phyloP scores from a whole-genome alignment of 2,113 vertebrate genomes.

The Cynopterus brachyotis region DNA sequence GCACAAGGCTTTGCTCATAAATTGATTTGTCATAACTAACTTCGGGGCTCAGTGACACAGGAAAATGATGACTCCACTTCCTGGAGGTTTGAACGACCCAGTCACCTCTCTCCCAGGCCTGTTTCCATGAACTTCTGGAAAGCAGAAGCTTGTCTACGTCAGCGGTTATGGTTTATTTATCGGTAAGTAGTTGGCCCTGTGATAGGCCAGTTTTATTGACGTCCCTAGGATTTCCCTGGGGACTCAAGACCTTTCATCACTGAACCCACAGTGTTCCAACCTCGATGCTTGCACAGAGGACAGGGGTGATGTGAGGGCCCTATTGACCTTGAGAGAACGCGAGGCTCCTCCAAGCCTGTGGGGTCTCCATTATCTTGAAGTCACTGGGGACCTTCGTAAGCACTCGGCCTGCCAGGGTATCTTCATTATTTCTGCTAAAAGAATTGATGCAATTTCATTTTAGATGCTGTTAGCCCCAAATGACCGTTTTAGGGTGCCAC shows the following conservation, averaged over 20 bases:
- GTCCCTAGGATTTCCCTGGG: neutral
- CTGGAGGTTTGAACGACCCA: neutral
- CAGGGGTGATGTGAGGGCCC: neutral
- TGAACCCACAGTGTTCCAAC: neutral
- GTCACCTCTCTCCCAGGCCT: neutral
- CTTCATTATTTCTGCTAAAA: conserved; percentile 49
- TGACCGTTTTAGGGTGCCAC: neutral
- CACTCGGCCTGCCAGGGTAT: neutral
- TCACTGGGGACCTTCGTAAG: neutral
- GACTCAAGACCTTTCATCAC: neutral
- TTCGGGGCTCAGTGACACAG: neutral
- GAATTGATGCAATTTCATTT: conserved; percentile 12
- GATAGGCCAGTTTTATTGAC: neutral
- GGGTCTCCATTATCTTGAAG: neutral
- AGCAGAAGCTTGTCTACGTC: neutral
- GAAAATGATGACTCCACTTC: neutral
- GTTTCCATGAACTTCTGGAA: neutral
- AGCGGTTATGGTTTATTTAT: neutral
- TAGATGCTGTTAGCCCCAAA: neutral
- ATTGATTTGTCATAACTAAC: conserved; percentile 10
- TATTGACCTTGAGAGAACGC: neutral
- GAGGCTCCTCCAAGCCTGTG: neutral
- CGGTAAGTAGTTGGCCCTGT: neutral
- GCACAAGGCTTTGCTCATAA: neutral
- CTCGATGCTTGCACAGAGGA: neutral